Conservation (phyloP, 1,140 invertebrate species). For the Lepeophtheirus salmonis region DNA sequence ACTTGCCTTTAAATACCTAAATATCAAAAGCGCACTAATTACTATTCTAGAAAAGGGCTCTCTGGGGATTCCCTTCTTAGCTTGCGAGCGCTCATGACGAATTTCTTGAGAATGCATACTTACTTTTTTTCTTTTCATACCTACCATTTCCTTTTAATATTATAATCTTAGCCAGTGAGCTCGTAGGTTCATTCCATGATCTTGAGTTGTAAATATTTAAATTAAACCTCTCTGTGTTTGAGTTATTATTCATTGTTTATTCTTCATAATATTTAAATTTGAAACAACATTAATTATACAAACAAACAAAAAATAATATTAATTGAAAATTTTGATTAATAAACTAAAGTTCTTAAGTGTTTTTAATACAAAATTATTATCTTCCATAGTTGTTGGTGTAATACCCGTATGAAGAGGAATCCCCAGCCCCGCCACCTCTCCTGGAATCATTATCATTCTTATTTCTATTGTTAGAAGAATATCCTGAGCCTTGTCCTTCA, state of each 20-base stretch:
- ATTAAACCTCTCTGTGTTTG: no score
- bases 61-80: neutral
- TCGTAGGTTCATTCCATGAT: no score
- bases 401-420: slow-evolving; percentile 22
- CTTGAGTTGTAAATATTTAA: no score
- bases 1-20: neutral
- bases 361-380: no score
- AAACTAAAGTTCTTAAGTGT: no score
- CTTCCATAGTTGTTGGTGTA: slow-evolving; percentile 23
- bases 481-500: neutral
- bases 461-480: neutral
- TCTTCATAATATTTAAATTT: no score
- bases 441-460: neutral
- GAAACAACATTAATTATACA: no score
- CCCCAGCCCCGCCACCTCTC: slow-evolving; percentile 8
- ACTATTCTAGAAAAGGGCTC: neutral
- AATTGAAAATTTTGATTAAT: no score
- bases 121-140: slow-evolving; percentile 22
- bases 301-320: no score
- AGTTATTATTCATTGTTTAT: no score
- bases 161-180: no score
- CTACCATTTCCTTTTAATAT: no score
- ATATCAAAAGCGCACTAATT: neutral
- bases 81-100: slow-evolving; percentile 14
- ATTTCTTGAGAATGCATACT: slow-evolving; percentile 21